Evolutionary conservation across 2,888 invertebrate genomes (phyloP).

Genomic region (Chelonus formosanus): DNA sequence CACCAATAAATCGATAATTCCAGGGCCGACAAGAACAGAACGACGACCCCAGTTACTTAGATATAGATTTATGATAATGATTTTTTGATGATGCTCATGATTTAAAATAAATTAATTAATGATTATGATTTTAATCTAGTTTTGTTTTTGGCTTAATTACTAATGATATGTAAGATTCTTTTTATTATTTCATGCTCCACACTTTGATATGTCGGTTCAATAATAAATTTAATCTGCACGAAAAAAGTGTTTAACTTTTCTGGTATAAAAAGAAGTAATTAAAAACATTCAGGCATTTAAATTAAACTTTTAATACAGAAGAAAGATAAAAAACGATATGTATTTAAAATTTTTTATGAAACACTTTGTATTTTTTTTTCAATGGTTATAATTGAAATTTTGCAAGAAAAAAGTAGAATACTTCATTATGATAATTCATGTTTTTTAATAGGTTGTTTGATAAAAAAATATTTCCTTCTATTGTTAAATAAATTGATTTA

Average conservation of each 20-base stretch:
- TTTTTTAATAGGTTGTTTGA: too few species aligned
- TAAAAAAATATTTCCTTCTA: too few species aligned
- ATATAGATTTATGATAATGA: slow-evolving; percentile 18
- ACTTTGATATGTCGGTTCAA: background rate
- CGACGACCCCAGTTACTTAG: slow-evolving; percentile 29
- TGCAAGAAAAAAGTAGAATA: too few species aligned
- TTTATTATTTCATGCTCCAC: background rate
- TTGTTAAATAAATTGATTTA: too few species aligned
- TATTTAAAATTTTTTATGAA: too few species aligned
- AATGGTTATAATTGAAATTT: background rate
- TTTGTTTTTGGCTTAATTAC: background rate
- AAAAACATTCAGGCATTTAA: too few species aligned
- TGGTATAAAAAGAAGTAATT: too few species aligned
- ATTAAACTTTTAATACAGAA: too few species aligned
- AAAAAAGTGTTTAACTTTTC: too few species aligned
- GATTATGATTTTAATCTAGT: too few species aligned
- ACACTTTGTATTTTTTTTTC: background rate
- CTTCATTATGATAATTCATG: too few species aligned
- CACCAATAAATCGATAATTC: slow-evolving; percentile 41
- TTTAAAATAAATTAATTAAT: slow-evolving; percentile 3
- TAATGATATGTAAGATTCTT: slow-evolving; percentile 20
- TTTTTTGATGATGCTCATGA: slow-evolving; percentile 30
- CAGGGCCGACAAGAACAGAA: slow-evolving; percentile 39
- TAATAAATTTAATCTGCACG: background rate
- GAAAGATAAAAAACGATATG: too few species aligned